Evolutionary conservation across 2,888 invertebrate genomes (phyloP).

Genomic region (Odiellus spinosus): DNA sequence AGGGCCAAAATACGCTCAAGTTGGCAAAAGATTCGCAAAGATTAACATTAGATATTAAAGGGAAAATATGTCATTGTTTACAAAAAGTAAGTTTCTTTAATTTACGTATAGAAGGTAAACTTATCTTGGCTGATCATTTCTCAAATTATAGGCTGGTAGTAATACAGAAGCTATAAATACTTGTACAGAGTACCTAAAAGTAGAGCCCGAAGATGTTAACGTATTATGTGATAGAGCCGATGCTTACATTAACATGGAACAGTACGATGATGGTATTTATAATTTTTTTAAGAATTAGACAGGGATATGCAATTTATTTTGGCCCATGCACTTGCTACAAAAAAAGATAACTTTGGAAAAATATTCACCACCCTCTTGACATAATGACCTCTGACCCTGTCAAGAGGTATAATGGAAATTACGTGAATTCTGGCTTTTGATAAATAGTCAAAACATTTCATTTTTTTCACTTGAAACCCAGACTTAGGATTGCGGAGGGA

Average conservation of each 20-base stretch:
- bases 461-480: too few relatives aligned
- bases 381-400: too few relatives aligned
- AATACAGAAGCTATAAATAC: conserved; percentile 50
- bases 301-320: neutral
- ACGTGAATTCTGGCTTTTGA: too few relatives aligned
- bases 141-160: conserved; percentile 44
- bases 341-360: too few relatives aligned
- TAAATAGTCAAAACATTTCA: too few relatives aligned
- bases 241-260: conserved; percentile 69
- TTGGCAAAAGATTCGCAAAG: conserved; percentile 47
- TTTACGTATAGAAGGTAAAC: neutral
- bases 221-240: conserved; percentile 82
- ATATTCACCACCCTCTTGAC: too few relatives aligned
- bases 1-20: conserved; percentile 44
- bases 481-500: too few relatives aligned
- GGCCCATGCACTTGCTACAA: too few relatives aligned
- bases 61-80: conserved; percentile 61
- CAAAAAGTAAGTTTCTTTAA: conserved; percentile 27
- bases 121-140: conserved; percentile 1
- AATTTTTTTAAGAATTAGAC: neutral
- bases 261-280: conserved; percentile 61
- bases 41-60: conserved; percentile 54
- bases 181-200: conserved; percentile 62
- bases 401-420: too few relatives aligned
- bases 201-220: conserved; percentile 44